Evolutionary conservation across 2,113 vertebrate genomes (phyloP), one percentile per base, ranked within the genome.

Genomic region (Sclerurus mexicanus): DNA sequence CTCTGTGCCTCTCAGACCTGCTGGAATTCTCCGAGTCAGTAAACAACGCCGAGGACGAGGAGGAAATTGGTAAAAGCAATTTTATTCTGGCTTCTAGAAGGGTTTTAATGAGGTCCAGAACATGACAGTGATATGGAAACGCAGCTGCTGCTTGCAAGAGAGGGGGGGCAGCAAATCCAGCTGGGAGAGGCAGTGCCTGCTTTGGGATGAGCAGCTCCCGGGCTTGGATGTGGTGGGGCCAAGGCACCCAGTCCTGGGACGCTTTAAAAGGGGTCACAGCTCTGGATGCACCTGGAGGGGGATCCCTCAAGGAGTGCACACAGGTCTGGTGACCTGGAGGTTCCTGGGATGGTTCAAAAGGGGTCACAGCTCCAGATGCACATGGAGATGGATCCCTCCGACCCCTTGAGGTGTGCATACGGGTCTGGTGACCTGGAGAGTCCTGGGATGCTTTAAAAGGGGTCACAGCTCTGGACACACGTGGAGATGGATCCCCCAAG

Each of bases 61-160:
- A 93, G 93, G 89, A 81, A 95, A 95, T 91, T 90, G 89, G 89
- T 46, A 30, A 90, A 90, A 62, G 68, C 74, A 84, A 91, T 92
- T 94, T 87, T 63, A 67, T 89, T 75, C 68, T 25, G 87, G 44
- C 64, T 77, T 62, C 69, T 15, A 20, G 89, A 79, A 84, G 62
- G 84, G 25, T 20, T 91, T 91, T 91, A 89, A 86, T 69, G 89
- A 94, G 89, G 53, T 59, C 72, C 72, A 7, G 33, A 27, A 73
- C 6, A 3, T 15, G 89, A 50, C 66, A 85, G 90, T 1, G 5
- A 4, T 6, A 2, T 5, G 9, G 39, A 60, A 27, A 24, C 0
- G 30, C 52, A 77, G 88, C 90, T 66, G 67, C 46, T 1, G 1
- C 9, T 31, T 19, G 66, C 37, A 28, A 9, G 20, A 31, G n/a